Evolutionary conservation across 2,888 invertebrate species (phyloP).

Genomic region (Trichopoda pennipes): DNA sequence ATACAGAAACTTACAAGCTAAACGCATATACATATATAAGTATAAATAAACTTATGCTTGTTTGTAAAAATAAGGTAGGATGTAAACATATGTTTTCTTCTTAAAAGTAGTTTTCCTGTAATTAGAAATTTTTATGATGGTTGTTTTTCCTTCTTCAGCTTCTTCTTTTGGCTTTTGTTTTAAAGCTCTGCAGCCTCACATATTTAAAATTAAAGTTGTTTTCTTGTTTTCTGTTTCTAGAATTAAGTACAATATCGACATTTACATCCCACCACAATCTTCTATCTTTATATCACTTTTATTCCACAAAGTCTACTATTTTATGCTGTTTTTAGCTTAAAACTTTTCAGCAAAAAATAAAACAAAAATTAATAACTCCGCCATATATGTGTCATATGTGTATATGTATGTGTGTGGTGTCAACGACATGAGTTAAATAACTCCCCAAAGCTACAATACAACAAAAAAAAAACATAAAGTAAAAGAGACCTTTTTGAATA

Average conservation of each 20-base stretch:
- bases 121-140: conserved; percentile 69
- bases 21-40: neutral
- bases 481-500: conserved; percentile 64
- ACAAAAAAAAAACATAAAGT: conserved; percentile 22
- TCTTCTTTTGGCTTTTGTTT: conserved; percentile 51
- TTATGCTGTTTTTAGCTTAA: conserved; percentile 6
- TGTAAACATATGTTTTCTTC: conserved; percentile 33
- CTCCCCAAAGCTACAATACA: conserved; percentile 27
- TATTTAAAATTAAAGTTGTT: conserved; percentile 8
- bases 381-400: conserved; percentile 19
- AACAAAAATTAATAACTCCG: conserved; percentile 9
- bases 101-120: conserved; percentile 67
- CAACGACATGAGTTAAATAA: conserved; percentile 53
- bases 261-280: conserved; percentile 14
- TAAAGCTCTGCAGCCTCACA: neutral
- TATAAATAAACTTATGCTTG: no score
- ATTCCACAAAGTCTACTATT: conserved; percentile 11
- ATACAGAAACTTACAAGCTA: neutral
- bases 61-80: conserved; percentile 28
- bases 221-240: conserved; percentile 1
- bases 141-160: conserved; percentile 50
- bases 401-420: conserved; percentile 35
- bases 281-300: neutral
- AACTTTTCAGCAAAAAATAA: conserved; percentile 14
- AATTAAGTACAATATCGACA: conserved; percentile 16